Percentiles rank a stretch among this genome's conserved stretches.
phyloP scores from a whole-genome alignment of 2,797 vertebrate genomes.

The Pseudochaenichthys georgianus region DNA sequence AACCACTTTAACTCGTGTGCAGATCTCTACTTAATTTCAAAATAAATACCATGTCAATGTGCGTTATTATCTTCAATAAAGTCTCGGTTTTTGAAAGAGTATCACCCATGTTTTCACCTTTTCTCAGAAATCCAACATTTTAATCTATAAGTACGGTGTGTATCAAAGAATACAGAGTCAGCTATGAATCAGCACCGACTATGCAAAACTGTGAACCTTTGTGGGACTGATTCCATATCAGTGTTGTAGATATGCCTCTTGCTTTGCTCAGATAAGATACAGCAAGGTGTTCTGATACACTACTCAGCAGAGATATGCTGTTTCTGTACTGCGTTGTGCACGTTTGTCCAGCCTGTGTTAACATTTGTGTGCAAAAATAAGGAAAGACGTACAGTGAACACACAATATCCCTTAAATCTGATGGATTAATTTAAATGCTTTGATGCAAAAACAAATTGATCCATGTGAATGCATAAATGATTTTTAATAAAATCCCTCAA shows the following conservation, averaged over 20 bases:
- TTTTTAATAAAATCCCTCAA: slow-evolving; percentile 42
- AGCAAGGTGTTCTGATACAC: slow-evolving; percentile 40
- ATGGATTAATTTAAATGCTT: slow-evolving; percentile 5
- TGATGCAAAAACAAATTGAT: neutral
- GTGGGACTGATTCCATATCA: slow-evolving; percentile 55
- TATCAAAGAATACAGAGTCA: slow-evolving; percentile 47
- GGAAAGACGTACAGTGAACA: neutral
- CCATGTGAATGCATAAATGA: slow-evolving; percentile 15
- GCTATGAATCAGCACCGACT: slow-evolving; percentile 56
- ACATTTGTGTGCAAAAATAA: slow-evolving; percentile 9
- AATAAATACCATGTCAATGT: slow-evolving; percentile 55
- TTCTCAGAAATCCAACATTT: slow-evolving; percentile 23
- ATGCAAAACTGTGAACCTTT: slow-evolving; percentile 48
- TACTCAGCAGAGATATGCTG: slow-evolving; percentile 17
- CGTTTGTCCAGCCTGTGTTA: slow-evolving; percentile 20
- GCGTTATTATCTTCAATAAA: slow-evolving; percentile 63
- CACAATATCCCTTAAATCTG: neutral
- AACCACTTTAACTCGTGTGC: slow-evolving; percentile 41
- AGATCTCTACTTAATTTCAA: slow-evolving; percentile 65
- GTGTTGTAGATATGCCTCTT: slow-evolving; percentile 49
- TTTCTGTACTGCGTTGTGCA: slow-evolving; percentile 6
- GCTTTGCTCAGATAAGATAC: slow-evolving; percentile 63
- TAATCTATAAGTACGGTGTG: slow-evolving; percentile 27
- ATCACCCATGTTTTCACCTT: slow-evolving; percentile 58
- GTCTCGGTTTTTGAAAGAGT: slow-evolving; percentile 54